Evolutionary conservation across 2,888 invertebrate genomes (phyloP), one percentile per base, ranked within the genome.

Genomic region (Dynastes tityus): DNA sequence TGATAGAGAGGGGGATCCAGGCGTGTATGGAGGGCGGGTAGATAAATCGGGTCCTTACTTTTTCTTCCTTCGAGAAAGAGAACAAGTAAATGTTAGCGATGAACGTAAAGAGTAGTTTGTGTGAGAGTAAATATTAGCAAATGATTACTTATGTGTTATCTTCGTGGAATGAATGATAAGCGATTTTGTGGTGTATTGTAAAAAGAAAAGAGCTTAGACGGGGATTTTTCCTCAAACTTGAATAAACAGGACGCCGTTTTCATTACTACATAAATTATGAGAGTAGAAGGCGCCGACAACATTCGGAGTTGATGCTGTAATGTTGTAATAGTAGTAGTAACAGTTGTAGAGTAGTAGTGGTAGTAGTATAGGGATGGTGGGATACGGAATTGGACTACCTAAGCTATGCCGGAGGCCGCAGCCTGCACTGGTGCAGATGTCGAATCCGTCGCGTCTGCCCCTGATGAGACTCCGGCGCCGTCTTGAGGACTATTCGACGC

Each of bases 341-440:
- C 5, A 65, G 49, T 49, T 68, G 68, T 68, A 51, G 67, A 67
- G 45, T 40, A 67, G 40, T 40, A 51, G 68, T 68, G 40, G 68
- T 65, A 16, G 40, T 65, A 65, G 65, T 68, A 58, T 32, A 49
- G 76, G 67, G 64, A 71, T 74, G 65, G 40, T 61, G 65, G 65
- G 73, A 73, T 37, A 74, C 51, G 76, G 80, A 75, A 84, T 83
- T 85, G 82, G 80, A 84, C 84, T 85, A 85, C 86, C 86, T 88
- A 88, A 86, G 88, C 88, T 86, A 88, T 86, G 83, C 88, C 86
- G 77, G 88, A 87, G 74, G 86, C 84, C 80, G 86, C 85, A 80
- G 84, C 84, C 80, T 83, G 83, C 58, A 84, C 81, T 51, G 86
- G 85, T 79, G 85, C 82, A 27, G 84, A 83, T 78, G 85, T 80